These are phyloP conservation scores for Venusia cambrica DNA, from an alignment of 2,888 invertebrate genomes.

Conservation along the genomic window DNA sequence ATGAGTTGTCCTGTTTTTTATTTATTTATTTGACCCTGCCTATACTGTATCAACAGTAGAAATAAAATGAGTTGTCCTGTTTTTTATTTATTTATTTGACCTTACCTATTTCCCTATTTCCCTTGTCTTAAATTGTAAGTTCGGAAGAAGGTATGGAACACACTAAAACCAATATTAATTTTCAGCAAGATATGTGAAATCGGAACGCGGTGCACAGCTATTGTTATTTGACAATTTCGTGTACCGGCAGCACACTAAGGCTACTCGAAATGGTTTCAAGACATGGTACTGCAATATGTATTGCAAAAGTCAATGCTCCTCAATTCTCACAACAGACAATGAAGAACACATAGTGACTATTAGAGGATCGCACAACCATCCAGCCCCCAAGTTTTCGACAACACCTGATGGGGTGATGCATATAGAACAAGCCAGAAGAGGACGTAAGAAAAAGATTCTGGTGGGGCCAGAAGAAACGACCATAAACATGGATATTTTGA, in stretches of 20 bases:
- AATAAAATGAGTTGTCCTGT: too few species aligned
- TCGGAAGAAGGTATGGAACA: constrained; percentile 7
- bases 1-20: too few species aligned
- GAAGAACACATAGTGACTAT: constrained; percentile 44
- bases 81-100: too few species aligned
- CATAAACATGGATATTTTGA: too few species aligned
- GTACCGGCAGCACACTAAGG: constrained; percentile 43
- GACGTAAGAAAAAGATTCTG: constrained; percentile 9
- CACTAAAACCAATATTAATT: constrained; percentile 6
- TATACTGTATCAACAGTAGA: too few species aligned
- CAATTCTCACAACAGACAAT: constrained; percentile 39
- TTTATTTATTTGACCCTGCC: too few species aligned
- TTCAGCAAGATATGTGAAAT: constrained; percentile 43
- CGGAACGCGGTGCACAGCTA: constrained; percentile 41
- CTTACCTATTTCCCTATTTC: too few species aligned
- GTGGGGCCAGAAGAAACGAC: too few species aligned
- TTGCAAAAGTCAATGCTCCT: constrained; percentile 35
- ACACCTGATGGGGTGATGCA: constrained; percentile 38
- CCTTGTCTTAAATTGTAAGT: constrained; percentile 3
- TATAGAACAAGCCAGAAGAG: too few species aligned
- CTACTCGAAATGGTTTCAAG: constrained; percentile 38
- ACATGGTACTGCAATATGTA: constrained; percentile 54
- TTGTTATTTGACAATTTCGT: constrained; percentile 38
- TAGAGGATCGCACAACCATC: constrained; percentile 43
- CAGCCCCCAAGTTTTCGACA: constrained; percentile 34